Evolutionary conservation across 2,888 invertebrate species (phyloP).

Genomic region (Erebia ligea): DNA sequence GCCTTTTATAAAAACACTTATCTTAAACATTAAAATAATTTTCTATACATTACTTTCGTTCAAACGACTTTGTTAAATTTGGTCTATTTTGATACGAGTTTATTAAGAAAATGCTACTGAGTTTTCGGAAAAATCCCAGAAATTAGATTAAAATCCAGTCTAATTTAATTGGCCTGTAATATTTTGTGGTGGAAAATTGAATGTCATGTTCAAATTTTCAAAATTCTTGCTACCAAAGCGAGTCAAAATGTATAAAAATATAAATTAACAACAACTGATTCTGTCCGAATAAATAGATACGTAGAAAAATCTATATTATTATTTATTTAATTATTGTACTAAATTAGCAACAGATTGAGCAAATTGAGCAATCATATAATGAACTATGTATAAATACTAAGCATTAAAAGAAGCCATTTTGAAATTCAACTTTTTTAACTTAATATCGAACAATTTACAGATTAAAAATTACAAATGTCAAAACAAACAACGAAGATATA

Average conservation of each 20-base stretch:
- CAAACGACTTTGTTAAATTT: not conserved
- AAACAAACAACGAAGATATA: slow-evolving; percentile 25
- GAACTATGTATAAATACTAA: slow-evolving; percentile 38
- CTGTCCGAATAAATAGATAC: slow-evolving; percentile 28
- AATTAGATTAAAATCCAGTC: not conserved
- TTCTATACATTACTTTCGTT: not conserved
- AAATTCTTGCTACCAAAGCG: not conserved
- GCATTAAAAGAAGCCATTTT: slow-evolving; percentile 37
- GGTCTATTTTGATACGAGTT: not conserved
- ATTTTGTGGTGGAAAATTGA: not conserved
- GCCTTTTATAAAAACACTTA: not conserved
- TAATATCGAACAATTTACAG: slow-evolving; percentile 11
- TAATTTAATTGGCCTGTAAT: no score
- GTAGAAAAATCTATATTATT: slow-evolving; percentile 38
- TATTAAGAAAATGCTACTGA: not conserved
- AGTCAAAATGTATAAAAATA: slow-evolving; percentile 31
- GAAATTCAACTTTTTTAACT: slow-evolving; percentile 28
- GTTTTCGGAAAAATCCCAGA: not conserved
- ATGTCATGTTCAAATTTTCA: not conserved
- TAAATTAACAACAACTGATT: slow-evolving; percentile 30
- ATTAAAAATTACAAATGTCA: slow-evolving; percentile 24
- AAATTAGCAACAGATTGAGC: slow-evolving; percentile 72
- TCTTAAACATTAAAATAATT: not conserved
- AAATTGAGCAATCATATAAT: slow-evolving; percentile 72
- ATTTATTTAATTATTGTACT: slow-evolving; percentile 36